Evolutionary conservation across 2,888 invertebrate species (phyloP).

Genomic region (Magallana nippona): DNA sequence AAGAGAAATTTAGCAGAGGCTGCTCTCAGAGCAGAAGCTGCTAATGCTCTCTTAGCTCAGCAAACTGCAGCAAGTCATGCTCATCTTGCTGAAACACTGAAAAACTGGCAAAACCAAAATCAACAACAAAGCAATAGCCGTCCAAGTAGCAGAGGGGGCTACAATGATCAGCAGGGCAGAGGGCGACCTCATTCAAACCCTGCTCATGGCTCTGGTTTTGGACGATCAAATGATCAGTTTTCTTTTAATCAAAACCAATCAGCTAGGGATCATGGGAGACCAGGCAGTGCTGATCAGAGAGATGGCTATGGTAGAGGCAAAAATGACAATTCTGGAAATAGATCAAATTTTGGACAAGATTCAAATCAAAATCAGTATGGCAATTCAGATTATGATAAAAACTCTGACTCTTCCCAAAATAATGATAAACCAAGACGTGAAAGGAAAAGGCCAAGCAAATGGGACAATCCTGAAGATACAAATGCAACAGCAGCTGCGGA

Average conservation of each 20-base stretch:
- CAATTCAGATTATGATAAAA: slow-evolving; percentile 22
- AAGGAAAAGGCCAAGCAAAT: slow-evolving; percentile 66
- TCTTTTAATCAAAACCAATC: slow-evolving; percentile 4
- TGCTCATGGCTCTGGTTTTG: background rate
- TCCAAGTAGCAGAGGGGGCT: slow-evolving; percentile 19
- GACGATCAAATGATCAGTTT: slow-evolving; percentile 11
- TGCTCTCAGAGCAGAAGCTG: slow-evolving; percentile 3
- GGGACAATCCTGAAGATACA: slow-evolving; percentile 63
- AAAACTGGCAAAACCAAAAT: slow-evolving; percentile 19
- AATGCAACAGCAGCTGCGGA: slow-evolving; percentile 39
- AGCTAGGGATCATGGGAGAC: slow-evolving; percentile 9
- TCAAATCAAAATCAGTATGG: background rate
- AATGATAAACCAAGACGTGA: slow-evolving; percentile 58
- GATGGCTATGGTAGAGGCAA: slow-evolving; percentile 26
- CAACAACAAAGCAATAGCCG: slow-evolving; percentile 23
- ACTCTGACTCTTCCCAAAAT: slow-evolving; percentile 23
- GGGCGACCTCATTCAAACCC: background rate
- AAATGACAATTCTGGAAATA: slow-evolving; percentile 27
- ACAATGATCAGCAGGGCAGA: slow-evolving; percentile 7
- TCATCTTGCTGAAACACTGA: slow-evolving; percentile 19
- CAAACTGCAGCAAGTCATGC: slow-evolving; percentile 41
- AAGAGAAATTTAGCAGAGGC: slow-evolving; percentile 26
- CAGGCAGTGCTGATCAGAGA: slow-evolving; percentile 22
- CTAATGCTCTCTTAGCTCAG: slow-evolving; percentile 39
- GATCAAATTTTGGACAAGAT: slow-evolving; percentile 8